A percentile compares a stretch with the other conserved stretches of the same genome.
Evolutionary conservation across 2,797 vertebrate species (phyloP).

Genomic region (Paedocypris micromegethes): DNA sequence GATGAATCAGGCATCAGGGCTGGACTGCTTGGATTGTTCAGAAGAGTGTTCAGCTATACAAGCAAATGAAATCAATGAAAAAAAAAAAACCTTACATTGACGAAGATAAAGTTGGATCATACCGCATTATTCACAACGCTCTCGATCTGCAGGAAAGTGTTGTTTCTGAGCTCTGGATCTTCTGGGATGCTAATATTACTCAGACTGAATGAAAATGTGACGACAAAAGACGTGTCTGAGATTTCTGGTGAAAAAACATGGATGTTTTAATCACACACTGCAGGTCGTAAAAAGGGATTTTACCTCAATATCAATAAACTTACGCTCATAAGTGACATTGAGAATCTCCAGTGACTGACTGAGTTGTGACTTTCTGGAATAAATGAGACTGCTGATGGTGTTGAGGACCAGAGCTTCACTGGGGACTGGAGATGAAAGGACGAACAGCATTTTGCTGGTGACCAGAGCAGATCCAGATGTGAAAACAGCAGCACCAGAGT

Average conservation of each 20-base stretch:
- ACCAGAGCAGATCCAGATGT: constrained; percentile 11
- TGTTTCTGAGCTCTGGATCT: background rate
- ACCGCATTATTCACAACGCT: background rate
- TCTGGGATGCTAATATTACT: constrained; percentile 16
- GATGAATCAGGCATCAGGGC: background rate
- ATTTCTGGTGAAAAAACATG: background rate
- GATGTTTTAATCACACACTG: no score
- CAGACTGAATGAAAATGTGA: background rate
- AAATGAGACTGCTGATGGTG: background rate
- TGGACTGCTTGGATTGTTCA: background rate
- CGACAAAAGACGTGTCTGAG: constrained; percentile 1
- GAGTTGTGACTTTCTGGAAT: background rate
- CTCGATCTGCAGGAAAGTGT: background rate
- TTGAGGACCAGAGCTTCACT: background rate
- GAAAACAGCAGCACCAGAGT: background rate
- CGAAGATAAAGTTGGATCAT: fast-evolving
- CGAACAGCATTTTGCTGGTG: constrained; percentile 9
- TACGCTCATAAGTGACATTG: constrained; percentile 22
- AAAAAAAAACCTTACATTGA: background rate
- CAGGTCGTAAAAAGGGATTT: background rate
- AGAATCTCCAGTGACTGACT: background rate
- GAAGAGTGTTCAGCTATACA: constrained; percentile 14
- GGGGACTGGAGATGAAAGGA: constrained; percentile 3
- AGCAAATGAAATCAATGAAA: background rate
- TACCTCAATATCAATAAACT: background rate